phyloP scores from a whole-genome alignment of 2,888 invertebrate genomes.

The Diogma glabrata region DNA sequence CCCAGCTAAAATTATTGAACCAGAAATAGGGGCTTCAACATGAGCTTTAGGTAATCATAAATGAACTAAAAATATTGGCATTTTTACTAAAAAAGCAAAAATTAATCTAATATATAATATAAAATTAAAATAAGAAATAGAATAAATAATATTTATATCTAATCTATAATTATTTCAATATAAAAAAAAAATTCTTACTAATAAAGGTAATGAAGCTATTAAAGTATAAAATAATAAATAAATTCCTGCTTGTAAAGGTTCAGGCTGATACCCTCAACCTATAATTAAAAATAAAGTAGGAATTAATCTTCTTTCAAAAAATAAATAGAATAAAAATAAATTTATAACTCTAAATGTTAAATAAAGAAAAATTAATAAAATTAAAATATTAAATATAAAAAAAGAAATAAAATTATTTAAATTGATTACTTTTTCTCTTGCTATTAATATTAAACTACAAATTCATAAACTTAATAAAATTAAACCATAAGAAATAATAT shows the following conservation, averaged over 20 bases:
- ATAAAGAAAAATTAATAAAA: conserved; percentile 44
- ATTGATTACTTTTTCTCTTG: conserved; percentile 40
- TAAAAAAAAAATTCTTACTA: conserved; percentile 26
- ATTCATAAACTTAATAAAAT: conserved; percentile 48
- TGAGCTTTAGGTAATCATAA: conserved; percentile 52
- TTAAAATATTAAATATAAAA: conserved; percentile 42
- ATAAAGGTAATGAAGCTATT: conserved; percentile 48
- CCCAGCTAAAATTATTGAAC: conserved; percentile 63
- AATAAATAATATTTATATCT: no score
- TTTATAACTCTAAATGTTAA: conserved; percentile 45
- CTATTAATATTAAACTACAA: conserved; percentile 45
- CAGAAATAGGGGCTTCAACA: conserved; percentile 61
- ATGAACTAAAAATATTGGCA: neutral
- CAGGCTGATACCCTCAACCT: conserved; percentile 55
- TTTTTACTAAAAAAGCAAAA: neutral
- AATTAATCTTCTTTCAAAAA: conserved; percentile 57
- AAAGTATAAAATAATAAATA: conserved; percentile 63
- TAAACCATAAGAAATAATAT: conserved; percentile 42
- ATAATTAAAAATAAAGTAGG: conserved; percentile 55
- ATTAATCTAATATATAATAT: conserved; percentile 24
- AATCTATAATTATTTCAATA: no score
- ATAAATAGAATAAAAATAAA: conserved; percentile 56
- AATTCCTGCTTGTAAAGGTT: conserved; percentile 51
- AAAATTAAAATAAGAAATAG: conserved; percentile 59
- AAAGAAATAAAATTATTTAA: conserved; percentile 38